A percentile compares a stretch with the other conserved stretches of the same genome.
phyloP scores from a whole-genome alignment of 2,797 vertebrate genomes.

The Phrynocephalus vlangalii region DNA sequence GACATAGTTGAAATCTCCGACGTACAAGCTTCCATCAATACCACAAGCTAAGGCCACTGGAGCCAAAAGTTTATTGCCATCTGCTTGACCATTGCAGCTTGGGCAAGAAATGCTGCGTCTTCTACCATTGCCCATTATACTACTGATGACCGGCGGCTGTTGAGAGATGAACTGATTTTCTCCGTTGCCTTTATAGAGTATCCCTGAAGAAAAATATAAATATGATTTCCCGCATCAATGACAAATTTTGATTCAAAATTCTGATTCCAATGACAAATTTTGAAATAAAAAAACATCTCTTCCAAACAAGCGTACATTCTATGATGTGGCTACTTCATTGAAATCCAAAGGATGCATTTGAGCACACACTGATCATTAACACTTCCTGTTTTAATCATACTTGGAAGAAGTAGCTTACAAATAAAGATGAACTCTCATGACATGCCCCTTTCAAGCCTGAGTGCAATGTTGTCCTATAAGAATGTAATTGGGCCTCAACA shows the following conservation, averaged over 20 bases:
- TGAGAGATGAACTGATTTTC: slow-evolving; percentile 98
- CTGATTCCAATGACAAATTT: not conserved
- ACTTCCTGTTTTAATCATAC: not conserved
- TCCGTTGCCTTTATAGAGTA: slow-evolving; percentile 96
- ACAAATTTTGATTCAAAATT: not conserved
- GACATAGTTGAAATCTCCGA: slow-evolving; percentile 98
- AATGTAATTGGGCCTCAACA: not conserved
- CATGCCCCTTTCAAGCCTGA: not conserved
- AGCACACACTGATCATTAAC: not conserved
- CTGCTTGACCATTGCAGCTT: slow-evolving; percentile 96
- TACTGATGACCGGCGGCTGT: slow-evolving; percentile 93
- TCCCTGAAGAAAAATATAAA: slow-evolving; percentile 79
- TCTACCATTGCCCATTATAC: slow-evolving; percentile 97
- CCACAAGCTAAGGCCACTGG: slow-evolving; percentile 95
- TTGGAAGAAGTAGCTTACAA: not conserved
- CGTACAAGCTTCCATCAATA: slow-evolving; percentile 93
- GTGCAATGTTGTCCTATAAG: not conserved
- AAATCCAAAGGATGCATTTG: not conserved
- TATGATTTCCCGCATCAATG: not conserved
- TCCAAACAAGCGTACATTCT: not conserved
- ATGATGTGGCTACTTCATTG: not conserved
- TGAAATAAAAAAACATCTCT: not conserved
- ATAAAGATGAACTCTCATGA: not conserved
- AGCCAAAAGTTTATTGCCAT: slow-evolving; percentile 95
- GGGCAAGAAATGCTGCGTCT: slow-evolving; percentile 98